phyloP scores from a whole-genome alignment of 2,797 vertebrate genomes.

The Gambusia yucatana region DNA sequence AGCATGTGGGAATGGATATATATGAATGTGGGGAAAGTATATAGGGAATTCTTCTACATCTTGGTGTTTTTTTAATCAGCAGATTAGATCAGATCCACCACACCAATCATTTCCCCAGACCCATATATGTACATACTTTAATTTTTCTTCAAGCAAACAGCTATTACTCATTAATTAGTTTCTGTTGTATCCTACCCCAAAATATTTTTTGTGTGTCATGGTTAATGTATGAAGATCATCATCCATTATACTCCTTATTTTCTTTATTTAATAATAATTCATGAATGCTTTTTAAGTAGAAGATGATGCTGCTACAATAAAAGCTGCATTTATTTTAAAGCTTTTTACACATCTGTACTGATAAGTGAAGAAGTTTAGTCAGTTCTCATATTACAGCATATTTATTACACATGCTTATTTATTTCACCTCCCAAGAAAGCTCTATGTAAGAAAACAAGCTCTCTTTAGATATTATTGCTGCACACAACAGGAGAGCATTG shows the following conservation, averaged over 20 bases:
- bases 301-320: neutral
- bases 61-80: slow-evolving; percentile 34
- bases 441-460: neutral
- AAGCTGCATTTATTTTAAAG: neutral
- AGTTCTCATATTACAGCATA: neutral
- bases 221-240: no score
- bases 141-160: slow-evolving; percentile 54
- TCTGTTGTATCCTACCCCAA: neutral
- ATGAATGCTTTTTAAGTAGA: neutral
- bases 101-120: slow-evolving; percentile 26
- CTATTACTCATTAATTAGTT: slow-evolving; percentile 45
- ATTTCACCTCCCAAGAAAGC: neutral
- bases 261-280: neutral
- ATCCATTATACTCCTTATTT: neutral
- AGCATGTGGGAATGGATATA: slow-evolving; percentile 1
- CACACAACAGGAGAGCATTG: neutral
- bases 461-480: neutral
- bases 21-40: slow-evolving; percentile 34
- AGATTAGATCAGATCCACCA: slow-evolving; percentile 43
- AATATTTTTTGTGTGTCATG: neutral
- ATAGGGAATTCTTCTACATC: slow-evolving; percentile 44
- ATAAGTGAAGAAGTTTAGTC: neutral
- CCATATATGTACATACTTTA: slow-evolving; percentile 53
- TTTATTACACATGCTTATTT: neutral
- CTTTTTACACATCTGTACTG: neutral